These are phyloP conservation scores for Syrmaticus mikado DNA, from an alignment of 2,113 vertebrate genomes.

Conservation along the genomic window DNA sequence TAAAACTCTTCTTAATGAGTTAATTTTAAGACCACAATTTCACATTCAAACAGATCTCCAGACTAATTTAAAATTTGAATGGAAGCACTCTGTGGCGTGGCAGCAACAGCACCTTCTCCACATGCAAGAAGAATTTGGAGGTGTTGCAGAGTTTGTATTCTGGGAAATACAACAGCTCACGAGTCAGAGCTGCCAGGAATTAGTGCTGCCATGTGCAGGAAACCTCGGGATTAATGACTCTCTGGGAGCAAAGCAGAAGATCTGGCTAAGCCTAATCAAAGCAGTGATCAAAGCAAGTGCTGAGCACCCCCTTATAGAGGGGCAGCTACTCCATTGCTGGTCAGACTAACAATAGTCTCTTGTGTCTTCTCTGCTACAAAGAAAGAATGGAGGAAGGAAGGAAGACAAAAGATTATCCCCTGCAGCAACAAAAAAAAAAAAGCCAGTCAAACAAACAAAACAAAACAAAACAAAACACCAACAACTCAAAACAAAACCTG, in stretches of 20 bases:
- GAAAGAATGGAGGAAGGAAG: neutral
- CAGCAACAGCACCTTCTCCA: neutral
- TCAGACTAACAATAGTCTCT: neutral
- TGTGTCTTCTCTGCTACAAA: neutral
- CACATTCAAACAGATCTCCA: neutral
- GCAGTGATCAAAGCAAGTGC: neutral
- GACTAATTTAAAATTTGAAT: neutral
- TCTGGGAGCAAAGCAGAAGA: neutral
- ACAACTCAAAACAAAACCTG: neutral
- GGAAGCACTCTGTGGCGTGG: neutral
- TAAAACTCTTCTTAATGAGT: conserved; percentile 3
- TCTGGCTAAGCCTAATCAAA: neutral
- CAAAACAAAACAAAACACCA: no score
- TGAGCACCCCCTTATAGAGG: neutral
- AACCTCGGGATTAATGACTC: neutral
- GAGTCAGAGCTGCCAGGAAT: neutral
- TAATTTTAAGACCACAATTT: conserved; percentile 21
- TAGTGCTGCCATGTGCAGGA: neutral
- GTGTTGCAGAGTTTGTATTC: neutral
- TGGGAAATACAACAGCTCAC: neutral
- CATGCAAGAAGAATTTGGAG: accelerated
- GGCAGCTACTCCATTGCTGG: neutral
- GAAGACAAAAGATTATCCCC: neutral
- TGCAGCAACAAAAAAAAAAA: neutral
- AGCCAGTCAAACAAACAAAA: no score